These are phyloP conservation scores for Vanessa atalanta DNA, from an alignment of 1,140 invertebrate genomes.

Conservation along the genomic window DNA sequence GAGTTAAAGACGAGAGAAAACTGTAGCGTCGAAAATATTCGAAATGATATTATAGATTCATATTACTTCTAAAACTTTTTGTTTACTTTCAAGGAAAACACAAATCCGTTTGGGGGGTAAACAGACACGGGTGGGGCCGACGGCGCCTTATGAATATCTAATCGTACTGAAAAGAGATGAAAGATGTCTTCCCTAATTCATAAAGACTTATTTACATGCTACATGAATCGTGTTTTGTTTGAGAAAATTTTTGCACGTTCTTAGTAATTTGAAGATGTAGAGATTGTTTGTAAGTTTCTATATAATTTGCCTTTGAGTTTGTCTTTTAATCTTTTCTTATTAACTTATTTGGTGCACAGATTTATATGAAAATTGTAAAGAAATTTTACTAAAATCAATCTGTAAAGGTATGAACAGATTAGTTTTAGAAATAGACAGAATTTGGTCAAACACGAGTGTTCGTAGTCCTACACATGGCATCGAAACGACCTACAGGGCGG, in stretches of 20 bases:
- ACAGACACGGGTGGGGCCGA: conserved; percentile 46
- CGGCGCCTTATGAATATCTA: conserved; percentile 72
- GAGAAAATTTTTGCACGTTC: conserved; percentile 27
- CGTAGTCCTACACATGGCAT: no score
- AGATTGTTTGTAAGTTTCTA: conserved; percentile 4
- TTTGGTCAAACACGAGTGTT: no score
- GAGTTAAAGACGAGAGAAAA: no score
- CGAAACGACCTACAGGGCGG: no score
- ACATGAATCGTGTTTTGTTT: conserved; percentile 46
- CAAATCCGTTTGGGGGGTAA: conserved; percentile 50
- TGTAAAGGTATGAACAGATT: no score
- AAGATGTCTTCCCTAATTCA: conserved; percentile 66
- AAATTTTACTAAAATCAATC: no score
- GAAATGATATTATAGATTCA: conserved; percentile 56
- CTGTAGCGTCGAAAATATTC: no score
- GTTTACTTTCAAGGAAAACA: conserved; percentile 63
- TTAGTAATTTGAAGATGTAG: conserved; percentile 12
- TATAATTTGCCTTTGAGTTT: not conserved
- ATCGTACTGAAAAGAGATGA: conserved; percentile 67
- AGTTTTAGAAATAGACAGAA: no score
- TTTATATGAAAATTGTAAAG: not conserved
- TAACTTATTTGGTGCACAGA: not conserved
- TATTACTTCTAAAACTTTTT: conserved; percentile 63
- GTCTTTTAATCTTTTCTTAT: not conserved
- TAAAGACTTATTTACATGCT: conserved; percentile 67